These are phyloP conservation scores for Rhimphoctona megacephalus DNA, from an alignment of 2,888 invertebrate genomes.

Conservation along the genomic window DNA sequence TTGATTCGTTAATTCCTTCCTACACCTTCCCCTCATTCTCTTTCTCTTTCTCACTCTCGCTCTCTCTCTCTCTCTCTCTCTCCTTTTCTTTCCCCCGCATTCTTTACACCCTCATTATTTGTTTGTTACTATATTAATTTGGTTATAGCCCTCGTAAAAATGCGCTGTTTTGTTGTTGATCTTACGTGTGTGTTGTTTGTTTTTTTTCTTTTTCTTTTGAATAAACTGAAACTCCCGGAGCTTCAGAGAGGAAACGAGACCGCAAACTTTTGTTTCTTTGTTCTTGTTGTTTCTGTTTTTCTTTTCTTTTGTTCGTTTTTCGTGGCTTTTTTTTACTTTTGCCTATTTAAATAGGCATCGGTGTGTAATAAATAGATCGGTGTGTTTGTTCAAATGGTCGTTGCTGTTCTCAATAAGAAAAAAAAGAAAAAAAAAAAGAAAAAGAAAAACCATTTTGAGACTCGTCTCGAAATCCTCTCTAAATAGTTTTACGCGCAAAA, in stretches of 20 bases:
- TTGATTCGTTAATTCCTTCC: constrained; percentile 31
- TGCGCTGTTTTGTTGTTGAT: constrained; percentile 35
- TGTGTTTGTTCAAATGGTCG: constrained; percentile 29
- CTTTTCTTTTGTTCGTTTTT: neutral
- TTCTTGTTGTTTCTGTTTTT: neutral
- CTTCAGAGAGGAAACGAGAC: constrained; percentile 59
- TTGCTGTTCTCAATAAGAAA: constrained; percentile 14
- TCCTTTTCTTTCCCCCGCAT: constrained; percentile 4
- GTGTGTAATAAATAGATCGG: too few species aligned
- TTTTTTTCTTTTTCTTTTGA: neutral
- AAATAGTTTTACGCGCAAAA: constrained; percentile 44
- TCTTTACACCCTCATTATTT: constrained; percentile 33
- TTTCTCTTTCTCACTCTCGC: constrained; percentile 2
- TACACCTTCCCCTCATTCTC: neutral
- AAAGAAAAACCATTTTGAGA: constrained; percentile 22
- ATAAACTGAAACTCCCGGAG: constrained; percentile 47
- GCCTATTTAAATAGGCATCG: constrained; percentile 16
- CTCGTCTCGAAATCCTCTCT: constrained; percentile 36
- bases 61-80: constrained; percentile 5
- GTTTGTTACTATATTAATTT: constrained; percentile 60
- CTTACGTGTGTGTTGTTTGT: constrained; percentile 25
- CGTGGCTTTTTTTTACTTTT: neutral
- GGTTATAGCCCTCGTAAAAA: constrained; percentile 58
- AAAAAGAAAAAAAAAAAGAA: too few species aligned
- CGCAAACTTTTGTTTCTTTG: constrained; percentile 12